Percentiles rank a stretch among this genome's conserved stretches.
Evolutionary conservation across 23 tunicate genomes (phyloP).

Genomic region (Trididemnum nubilum): DNA sequence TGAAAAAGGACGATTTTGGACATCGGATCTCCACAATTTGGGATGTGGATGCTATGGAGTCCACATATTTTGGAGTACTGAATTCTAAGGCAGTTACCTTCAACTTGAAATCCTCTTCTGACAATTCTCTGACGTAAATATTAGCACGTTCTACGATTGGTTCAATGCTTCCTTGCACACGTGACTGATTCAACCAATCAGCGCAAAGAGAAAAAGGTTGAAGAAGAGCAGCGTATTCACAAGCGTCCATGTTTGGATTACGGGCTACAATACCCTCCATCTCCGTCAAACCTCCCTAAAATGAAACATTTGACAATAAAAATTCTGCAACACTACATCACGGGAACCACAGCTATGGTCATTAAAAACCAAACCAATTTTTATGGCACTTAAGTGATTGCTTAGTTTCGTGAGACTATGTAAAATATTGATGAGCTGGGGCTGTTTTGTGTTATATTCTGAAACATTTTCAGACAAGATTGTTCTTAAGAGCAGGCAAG

Average conservation of each 20-base stretch:
- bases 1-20: too few species aligned
- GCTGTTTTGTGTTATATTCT: too few species aligned
- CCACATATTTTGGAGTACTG: too few species aligned
- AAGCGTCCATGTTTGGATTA: conserved; percentile 50
- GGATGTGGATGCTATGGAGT: too few species aligned
- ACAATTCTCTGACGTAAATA: conserved; percentile 61
- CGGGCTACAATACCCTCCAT: conserved; percentile 45
- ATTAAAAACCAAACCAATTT: too few species aligned
- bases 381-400: too few species aligned
- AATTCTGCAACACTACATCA: too few species aligned
- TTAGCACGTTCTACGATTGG: conserved; percentile 68
- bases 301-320: neutral
- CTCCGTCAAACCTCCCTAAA: conserved; percentile 63
- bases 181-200: conserved; percentile 63
- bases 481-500: too few species aligned
- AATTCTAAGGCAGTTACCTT: conserved; percentile 69
- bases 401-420: too few species aligned
- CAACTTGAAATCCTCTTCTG: conserved; percentile 79
- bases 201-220: conserved; percentile 73
- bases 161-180: conserved; percentile 45
- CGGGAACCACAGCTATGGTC: neutral
- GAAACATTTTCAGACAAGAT: too few species aligned
- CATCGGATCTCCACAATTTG: too few species aligned
- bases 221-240: conserved; percentile 69
- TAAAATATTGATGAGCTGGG: too few species aligned